Evolutionary conservation across 2,113 vertebrate species (phyloP).

Genomic region (Cyphomyrus discorhynchus): DNA sequence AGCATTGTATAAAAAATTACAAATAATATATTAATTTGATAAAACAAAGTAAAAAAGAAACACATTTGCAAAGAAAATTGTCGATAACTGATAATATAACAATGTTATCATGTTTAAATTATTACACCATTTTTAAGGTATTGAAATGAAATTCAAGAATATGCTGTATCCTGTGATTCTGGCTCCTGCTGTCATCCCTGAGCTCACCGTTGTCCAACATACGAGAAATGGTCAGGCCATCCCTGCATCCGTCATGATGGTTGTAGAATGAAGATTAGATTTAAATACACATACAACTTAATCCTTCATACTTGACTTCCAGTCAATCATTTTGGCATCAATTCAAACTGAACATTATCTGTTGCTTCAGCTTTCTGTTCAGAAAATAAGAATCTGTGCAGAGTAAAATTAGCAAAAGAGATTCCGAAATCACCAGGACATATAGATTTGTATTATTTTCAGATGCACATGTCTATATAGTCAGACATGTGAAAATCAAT

Average conservation of each 20-base stretch:
- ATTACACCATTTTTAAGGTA: slow-evolving; percentile 51
- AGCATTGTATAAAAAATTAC: background rate
- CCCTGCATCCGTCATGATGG: no score
- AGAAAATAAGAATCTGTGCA: background rate
- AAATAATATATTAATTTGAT: background rate
- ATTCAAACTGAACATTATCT: background rate
- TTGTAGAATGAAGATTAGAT: background rate
- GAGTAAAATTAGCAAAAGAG: background rate
- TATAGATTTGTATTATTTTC: background rate
- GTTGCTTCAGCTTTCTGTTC: background rate
- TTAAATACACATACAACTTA: background rate
- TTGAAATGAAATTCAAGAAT: slow-evolving; percentile 93
- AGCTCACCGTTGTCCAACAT: slow-evolving; percentile 69
- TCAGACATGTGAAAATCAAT: background rate
- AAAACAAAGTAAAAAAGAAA: background rate
- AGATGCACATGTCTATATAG: background rate
- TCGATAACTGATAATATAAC: background rate
- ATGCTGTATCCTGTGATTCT: slow-evolving; percentile 80
- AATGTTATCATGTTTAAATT: background rate
- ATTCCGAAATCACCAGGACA: background rate
- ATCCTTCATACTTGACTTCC: background rate
- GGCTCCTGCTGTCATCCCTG: slow-evolving; percentile 74
- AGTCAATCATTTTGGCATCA: background rate
- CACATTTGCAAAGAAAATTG: background rate
- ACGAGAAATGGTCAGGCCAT: slow-evolving; percentile 66